Evolutionary conservation across 2,113 vertebrate species (phyloP).

Genomic region (Pollimyrus isidori): DNA sequence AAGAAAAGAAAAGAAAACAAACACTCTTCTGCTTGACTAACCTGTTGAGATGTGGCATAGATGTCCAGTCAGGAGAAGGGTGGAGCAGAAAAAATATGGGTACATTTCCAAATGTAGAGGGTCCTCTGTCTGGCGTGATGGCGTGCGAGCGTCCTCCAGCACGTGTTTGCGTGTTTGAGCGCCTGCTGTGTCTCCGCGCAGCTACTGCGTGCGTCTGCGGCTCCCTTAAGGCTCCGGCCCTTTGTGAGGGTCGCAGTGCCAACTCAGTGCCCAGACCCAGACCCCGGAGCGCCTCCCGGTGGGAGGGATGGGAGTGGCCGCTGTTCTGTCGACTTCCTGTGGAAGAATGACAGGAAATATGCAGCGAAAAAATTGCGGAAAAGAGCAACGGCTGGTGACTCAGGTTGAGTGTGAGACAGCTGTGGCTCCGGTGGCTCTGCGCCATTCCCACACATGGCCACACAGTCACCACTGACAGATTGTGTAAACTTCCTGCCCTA

Average conservation of each 20-base stretch:
- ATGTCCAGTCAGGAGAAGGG: constrained; percentile 12
- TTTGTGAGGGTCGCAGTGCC: background rate
- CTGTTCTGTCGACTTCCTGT: constrained; percentile 61
- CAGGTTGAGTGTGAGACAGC: constrained; percentile 21
- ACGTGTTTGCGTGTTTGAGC: background rate
- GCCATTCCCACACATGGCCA: background rate
- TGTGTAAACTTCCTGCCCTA: background rate
- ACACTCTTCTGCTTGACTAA: constrained; percentile 19
- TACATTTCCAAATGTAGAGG: constrained; percentile 30
- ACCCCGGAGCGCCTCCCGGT: background rate
- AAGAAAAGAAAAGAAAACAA: too few relatives aligned
- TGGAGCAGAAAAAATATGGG: background rate
- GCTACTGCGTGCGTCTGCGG: background rate
- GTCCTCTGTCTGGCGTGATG: background rate
- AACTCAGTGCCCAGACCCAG: constrained; percentile 1
- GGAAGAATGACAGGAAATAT: constrained; percentile 80
- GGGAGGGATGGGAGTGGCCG: constrained; percentile 18
- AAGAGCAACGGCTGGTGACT: constrained; percentile 26
- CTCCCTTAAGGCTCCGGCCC: background rate
- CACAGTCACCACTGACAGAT: background rate
- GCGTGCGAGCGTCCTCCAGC: background rate
- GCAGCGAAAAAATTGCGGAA: constrained; percentile 53
- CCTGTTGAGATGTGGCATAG: constrained; percentile 23
- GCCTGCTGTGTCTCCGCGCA: background rate
- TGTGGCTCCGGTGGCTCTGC: background rate